Percentiles rank a stretch among this genome's conserved stretches.
Evolutionary conservation across 2,797 vertebrate genomes (phyloP).

Genomic region (Megaceryle alcyon): DNA sequence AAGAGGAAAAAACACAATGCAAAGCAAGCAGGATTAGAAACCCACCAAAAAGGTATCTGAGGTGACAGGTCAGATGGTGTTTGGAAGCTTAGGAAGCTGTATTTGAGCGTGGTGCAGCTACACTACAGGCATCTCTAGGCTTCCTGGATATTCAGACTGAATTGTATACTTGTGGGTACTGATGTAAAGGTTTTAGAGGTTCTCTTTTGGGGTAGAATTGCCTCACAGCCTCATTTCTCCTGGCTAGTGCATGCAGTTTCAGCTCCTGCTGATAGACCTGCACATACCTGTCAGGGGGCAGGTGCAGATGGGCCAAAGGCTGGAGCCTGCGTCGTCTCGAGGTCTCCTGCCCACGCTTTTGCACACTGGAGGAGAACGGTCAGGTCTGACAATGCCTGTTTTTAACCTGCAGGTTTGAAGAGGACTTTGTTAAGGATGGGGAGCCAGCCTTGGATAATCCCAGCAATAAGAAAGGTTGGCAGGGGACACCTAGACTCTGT

Average conservation of each 20-base stretch:
- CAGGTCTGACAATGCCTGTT: slow-evolving; percentile 63
- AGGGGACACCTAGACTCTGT: slow-evolving; percentile 56
- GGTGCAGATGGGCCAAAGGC: neutral
- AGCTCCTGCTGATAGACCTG: slow-evolving; percentile 26
- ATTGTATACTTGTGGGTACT: neutral
- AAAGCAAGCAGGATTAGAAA: neutral
- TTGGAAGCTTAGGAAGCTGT: neutral
- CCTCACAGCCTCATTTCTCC: slow-evolving; percentile 21
- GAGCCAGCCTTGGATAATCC: slow-evolving; percentile 70
- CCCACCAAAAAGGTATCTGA: neutral
- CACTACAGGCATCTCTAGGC: neutral
- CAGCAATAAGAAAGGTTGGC: slow-evolving; percentile 77
- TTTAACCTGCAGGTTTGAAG: slow-evolving; percentile 76
- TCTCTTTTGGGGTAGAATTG: slow-evolving; percentile 32
- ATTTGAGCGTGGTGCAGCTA: neutral
- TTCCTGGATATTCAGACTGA: neutral
- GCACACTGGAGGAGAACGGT: neutral
- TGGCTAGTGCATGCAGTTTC: neutral
- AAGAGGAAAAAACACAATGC: neutral
- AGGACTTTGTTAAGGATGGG: slow-evolving; percentile 72
- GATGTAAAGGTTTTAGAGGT: neutral
- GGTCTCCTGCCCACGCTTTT: slow-evolving; percentile 23
- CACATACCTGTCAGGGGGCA: neutral
- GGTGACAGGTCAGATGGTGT: neutral
- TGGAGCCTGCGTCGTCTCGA: neutral